Percentiles rank a stretch among this genome's conserved stretches.
phyloP scores from a whole-genome alignment of 2,113 vertebrate genomes.

The Ceyx melanurus region DNA sequence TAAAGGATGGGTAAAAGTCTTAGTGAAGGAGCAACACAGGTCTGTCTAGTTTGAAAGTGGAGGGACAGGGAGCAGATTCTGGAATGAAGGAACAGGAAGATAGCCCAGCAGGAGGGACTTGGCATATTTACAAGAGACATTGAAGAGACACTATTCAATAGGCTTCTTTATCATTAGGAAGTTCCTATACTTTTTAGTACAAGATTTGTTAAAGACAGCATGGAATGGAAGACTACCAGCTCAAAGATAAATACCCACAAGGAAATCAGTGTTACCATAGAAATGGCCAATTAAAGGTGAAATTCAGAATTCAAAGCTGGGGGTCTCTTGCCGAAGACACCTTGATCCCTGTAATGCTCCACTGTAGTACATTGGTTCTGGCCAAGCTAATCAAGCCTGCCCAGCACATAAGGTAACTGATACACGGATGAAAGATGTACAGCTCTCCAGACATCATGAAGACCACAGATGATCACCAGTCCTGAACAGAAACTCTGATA shows the following conservation, averaged over 20 bases:
- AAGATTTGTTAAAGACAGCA: neutral
- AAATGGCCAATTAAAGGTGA: neutral
- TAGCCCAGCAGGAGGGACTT: neutral
- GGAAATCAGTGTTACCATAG: accelerated
- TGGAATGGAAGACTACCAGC: neutral
- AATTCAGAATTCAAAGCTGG: neutral
- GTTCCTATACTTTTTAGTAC: neutral
- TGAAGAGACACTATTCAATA: neutral
- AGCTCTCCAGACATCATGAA: neutral
- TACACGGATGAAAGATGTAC: accelerated
- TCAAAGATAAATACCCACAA: neutral
- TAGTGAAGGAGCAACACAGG: constrained; percentile 36
- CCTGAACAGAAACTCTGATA: neutral
- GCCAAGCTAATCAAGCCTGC: neutral
- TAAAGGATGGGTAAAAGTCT: neutral
- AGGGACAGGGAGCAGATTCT: neutral
- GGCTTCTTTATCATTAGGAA: neutral
- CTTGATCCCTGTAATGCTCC: neutral
- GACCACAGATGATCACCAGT: neutral
- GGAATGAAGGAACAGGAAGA: constrained; percentile 48
- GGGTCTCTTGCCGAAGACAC: neutral
- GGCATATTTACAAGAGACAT: neutral
- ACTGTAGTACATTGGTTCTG: neutral
- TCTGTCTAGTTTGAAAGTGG: constrained; percentile 29
- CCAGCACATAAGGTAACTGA: neutral